Evolutionary conservation across 2,797 vertebrate species (phyloP), one percentile per base, ranked within the genome.

Genomic region (Cuniculus paca): DNA sequence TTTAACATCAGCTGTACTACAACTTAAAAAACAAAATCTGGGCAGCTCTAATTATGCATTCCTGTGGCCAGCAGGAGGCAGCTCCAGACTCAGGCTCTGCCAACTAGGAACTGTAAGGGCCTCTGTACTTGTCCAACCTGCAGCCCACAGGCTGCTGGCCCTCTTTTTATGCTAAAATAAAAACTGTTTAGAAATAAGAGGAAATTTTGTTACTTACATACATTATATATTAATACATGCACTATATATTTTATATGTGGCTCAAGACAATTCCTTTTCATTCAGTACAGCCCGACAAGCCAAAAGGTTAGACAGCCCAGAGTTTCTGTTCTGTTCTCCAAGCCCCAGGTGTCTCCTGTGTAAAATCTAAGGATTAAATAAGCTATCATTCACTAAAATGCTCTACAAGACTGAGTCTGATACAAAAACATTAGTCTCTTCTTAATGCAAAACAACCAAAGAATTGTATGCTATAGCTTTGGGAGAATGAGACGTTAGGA

Each of bases 331-430:
- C 60, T n/a, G n/a, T n/a, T 91, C 9, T 42, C 50, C 28, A 45
- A 31, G 24, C 1, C n/a, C 58, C 34, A 42, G 20, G 39, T 48
- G 50, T 52, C 52, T 74, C 28, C 11, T 14, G 17, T 91, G 7
- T 65, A 87, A 89, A 91, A 56, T 61, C 42, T 50, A 87, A 95
- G 63, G 16, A 75, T 86, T 68, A 77, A 34, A 28, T 56, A 61
- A 56, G 17, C 54, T 5, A n/a, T 60, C 31, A 58, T 36, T 82
- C 81, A 83, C 45, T 48, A 90, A 82, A 28, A 45, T 12, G 56
- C 28, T 88, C 34, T 31, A 70, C 36, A 72, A 93, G 5, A 60
- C 4, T 45, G 6, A 65, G 17, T 78, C 65, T 56, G 16, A 88
- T 0, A 17, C 14, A 39, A 74, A 45, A 31, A 39, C 5, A 1